Conservation (phyloP, 2,113 vertebrate genomes). For the Pagrus major region DNA sequence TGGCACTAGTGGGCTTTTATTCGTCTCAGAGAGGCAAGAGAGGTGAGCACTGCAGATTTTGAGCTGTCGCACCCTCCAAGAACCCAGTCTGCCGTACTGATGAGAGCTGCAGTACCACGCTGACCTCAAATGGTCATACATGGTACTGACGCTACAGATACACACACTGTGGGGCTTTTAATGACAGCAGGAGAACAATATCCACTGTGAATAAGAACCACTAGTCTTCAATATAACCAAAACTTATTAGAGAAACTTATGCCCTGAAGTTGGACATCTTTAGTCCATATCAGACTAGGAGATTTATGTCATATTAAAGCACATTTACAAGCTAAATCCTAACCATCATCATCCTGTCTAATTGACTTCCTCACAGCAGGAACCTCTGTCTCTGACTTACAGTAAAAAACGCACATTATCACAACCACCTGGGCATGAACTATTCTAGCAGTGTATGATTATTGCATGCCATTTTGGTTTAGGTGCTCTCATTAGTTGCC, state of each 20-base stretch:
- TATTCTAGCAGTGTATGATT: conserved; percentile 17
- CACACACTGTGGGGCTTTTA: not conserved
- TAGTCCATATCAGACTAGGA: conserved; percentile 5
- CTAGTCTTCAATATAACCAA: not conserved
- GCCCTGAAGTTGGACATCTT: conserved; percentile 3
- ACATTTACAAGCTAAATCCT: conserved; percentile 32
- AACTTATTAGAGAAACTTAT: conserved; percentile 20
- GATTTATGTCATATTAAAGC: conserved; percentile 41
- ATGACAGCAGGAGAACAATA: conserved; percentile 11
- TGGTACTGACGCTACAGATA: conserved; percentile 25
- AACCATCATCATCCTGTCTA: conserved; percentile 31
- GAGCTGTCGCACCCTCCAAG: conserved; percentile 47
- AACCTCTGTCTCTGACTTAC: conserved; percentile 19
- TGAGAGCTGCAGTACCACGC: conserved; percentile 62
- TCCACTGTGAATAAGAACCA: not conserved
- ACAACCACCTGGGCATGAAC: conserved; percentile 14
- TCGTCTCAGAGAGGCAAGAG: conserved; percentile 51
- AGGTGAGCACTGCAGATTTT: conserved; percentile 75
- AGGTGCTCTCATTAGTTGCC: conserved; percentile 21
- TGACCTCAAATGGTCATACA: conserved; percentile 78
- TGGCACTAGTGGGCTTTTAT: conserved; percentile 2
- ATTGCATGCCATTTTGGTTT: conserved; percentile 12
- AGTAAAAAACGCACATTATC: conserved; percentile 35
- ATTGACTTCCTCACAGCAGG: conserved; percentile 61
- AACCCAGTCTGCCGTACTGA: not conserved